A percentile compares a stretch with the other conserved stretches of the same genome.
Evolutionary conservation across 2,888 invertebrate genomes (phyloP).

Genomic region (Ornithoptera alexandrae): DNA sequence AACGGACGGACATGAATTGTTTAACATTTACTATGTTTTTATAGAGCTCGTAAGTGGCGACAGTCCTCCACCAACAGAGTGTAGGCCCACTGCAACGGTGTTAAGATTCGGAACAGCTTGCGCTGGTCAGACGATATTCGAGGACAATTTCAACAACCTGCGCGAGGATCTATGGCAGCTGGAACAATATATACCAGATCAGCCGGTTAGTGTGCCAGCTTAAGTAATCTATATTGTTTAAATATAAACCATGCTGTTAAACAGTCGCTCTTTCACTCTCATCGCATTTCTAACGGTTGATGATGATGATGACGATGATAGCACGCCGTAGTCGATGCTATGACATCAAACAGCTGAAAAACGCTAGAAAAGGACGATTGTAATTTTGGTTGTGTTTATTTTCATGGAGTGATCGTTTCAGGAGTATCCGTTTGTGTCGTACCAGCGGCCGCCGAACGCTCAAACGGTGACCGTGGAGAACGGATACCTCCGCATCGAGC

Average conservation of each 20-base stretch:
- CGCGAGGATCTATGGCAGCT: constrained; percentile 75
- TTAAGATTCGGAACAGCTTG: constrained; percentile 63
- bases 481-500: constrained; percentile 51
- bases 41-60: constrained; percentile 27
- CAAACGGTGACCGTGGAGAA: constrained; percentile 45
- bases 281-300: no score
- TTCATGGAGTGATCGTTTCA: constrained; percentile 36
- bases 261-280: no score
- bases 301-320: no score
- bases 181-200: constrained; percentile 76
- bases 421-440: constrained; percentile 65
- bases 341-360: no score
- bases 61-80: constrained; percentile 33
- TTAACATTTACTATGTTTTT: constrained; percentile 26
- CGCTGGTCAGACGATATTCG: constrained; percentile 77
- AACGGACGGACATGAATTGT: no score
- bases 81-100: constrained; percentile 51
- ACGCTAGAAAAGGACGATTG: no score
- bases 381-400: background rate
- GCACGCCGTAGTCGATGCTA: no score
- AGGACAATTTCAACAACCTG: constrained; percentile 80
- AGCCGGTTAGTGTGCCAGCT: constrained; percentile 49
- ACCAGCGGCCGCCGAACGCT: constrained; percentile 48
- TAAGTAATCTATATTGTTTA: no score
- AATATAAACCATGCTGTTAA: no score